Evolutionary conservation across 2,797 vertebrate genomes (phyloP), one percentile per base, ranked within the genome.

Genomic region (Bucorvus abyssinicus): DNA sequence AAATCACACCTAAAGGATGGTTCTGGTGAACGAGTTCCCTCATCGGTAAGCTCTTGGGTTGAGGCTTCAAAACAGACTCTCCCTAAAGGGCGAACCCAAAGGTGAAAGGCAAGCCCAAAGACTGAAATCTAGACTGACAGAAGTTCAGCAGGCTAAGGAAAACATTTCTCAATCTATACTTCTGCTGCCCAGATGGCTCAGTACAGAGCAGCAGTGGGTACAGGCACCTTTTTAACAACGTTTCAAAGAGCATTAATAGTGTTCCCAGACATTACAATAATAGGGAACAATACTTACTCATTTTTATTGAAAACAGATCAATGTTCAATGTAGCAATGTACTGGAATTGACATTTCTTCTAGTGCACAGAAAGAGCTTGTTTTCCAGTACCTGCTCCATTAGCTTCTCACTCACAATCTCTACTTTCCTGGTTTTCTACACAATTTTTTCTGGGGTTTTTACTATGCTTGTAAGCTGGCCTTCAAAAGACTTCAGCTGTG

Each of bases 141-240:
- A 91, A 93, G 79, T 91, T 81, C 85, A 91, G 70, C 45, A 50
- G 94, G 85, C 73, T 71, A 88, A 88, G 65, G 85, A 81, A 90
- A 91, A 90, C 9, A 45, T 61, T 85, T 91, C 2, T 2, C 53
- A 71, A 40, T 14, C 53, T 23, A 7, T 22, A 20, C 73, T 85
- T 81, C 79, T 94, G 83, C 85, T 78, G 76, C 91, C 68, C 91
- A 95, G 87, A 94, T 90, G 82, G 57, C 55, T 61, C 61, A 24
- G 42, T 2, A 29, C 2, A 42, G 29, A 87, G 42, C 12, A 89
- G 44, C 57, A 12, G 1, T 9, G 32, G 44, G 38, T 9, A 70
- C 26, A 57, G 32, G 64, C 79, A 88, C 38, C 82, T 91, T 87
- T 87, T 52, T 36, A 89, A 89, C 60, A 80, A 89, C 68, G 60